Evolutionary conservation across 2,113 vertebrate species (phyloP).

Genomic region (Equus quagga): DNA sequence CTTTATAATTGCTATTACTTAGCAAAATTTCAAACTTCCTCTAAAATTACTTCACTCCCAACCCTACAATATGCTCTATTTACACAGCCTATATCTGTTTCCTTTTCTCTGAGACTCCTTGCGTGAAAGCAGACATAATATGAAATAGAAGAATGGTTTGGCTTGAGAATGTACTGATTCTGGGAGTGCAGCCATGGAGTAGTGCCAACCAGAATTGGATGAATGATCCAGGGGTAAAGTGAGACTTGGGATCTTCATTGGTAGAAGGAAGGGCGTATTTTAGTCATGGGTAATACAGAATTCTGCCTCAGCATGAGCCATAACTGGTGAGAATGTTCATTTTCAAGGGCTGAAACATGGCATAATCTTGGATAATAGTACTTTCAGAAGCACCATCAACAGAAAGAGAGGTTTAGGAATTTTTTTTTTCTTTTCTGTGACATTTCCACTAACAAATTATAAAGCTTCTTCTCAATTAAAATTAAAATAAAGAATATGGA

Average conservation of each 20-base stretch:
- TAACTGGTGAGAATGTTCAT: constrained; percentile 11
- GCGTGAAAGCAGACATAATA: constrained; percentile 69
- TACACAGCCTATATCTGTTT: constrained; percentile 62
- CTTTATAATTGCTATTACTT: constrained; percentile 57
- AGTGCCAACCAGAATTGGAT: constrained; percentile 15
- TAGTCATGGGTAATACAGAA: neutral
- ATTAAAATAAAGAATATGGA: constrained; percentile 5
- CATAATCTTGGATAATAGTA: neutral
- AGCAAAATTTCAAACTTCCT: constrained; percentile 70
- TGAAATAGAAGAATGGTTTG: constrained; percentile 62
- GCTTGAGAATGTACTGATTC: constrained; percentile 42
- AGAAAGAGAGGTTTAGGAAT: neutral
- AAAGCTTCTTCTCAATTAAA: constrained; percentile 44
- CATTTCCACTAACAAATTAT: neutral
- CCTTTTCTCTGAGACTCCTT: constrained; percentile 50
- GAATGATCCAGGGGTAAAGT: neutral
- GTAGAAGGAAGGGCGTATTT: neutral
- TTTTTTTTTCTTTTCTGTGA: neutral
- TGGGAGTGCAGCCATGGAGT: constrained; percentile 56
- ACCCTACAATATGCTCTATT: constrained; percentile 48
- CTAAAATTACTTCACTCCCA: constrained; percentile 64
- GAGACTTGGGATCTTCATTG: neutral
- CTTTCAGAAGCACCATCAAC: constrained; percentile 7
- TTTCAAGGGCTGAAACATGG: neutral
- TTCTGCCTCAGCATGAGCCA: neutral